Conservation (phyloP, 2,113 vertebrate species). For the Marcusenius ussheri region DNA sequence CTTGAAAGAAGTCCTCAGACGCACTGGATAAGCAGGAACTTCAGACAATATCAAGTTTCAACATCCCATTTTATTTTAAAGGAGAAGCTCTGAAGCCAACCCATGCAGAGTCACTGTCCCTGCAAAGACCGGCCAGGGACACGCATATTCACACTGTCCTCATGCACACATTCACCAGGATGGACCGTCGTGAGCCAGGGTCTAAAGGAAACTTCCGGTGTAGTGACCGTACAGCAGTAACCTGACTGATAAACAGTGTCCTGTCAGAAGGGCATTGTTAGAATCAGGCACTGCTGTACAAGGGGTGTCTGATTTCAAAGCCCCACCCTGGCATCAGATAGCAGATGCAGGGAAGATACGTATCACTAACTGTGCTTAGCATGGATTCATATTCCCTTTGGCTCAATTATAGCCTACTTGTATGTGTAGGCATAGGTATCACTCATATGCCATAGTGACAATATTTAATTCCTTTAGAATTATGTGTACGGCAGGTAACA, state of each 20-base stretch:
- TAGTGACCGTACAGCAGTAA: background rate
- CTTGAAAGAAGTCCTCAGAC: slow-evolving; percentile 47
- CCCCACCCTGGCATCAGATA: background rate
- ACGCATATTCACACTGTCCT: slow-evolving; percentile 47
- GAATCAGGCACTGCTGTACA: slow-evolving; percentile 10
- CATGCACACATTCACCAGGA: slow-evolving; percentile 43
- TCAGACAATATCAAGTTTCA: slow-evolving; percentile 41
- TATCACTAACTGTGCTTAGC: slow-evolving; percentile 40
- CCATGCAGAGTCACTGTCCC: no score
- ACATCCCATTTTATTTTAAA: slow-evolving; percentile 39
- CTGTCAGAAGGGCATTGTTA: background rate
- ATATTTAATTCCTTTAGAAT: background rate
- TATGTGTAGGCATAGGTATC: background rate
- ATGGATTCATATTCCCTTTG: background rate
- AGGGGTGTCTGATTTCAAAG: background rate
- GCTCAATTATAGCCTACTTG: background rate
- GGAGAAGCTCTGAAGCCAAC: slow-evolving; percentile 36
- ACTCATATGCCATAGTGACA: background rate
- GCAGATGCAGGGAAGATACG: slow-evolving; percentile 45
- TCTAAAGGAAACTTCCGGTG: slow-evolving; percentile 53
- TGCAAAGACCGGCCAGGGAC: background rate
- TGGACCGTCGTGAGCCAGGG: slow-evolving; percentile 31
- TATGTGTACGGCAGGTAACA: slow-evolving; percentile 41
- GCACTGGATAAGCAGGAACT: slow-evolving; percentile 38
- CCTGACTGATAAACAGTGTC: background rate